Conservation (phyloP, 2,113 vertebrate species). For the Microtus richardsoni region DNA sequence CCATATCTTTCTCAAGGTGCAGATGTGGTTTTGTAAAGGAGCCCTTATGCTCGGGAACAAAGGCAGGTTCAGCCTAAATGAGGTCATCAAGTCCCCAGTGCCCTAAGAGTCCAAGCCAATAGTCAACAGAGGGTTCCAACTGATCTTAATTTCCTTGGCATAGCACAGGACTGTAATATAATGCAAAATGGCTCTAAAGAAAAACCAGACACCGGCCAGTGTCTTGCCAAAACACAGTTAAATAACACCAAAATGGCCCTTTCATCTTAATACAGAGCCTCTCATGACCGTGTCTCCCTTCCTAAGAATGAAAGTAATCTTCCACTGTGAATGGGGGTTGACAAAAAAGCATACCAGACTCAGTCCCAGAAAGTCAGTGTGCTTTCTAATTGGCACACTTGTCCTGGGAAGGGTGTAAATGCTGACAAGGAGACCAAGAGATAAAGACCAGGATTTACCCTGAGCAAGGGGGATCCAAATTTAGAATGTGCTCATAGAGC, state of each 20-base stretch:
- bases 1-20: conserved; percentile 58
- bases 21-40: conserved; percentile 62
- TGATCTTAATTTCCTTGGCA: conserved; percentile 79
- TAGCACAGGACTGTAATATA: conserved; percentile 77
- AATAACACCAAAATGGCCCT: conserved; percentile 76
- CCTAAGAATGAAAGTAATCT: conserved; percentile 73
- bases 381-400: conserved; percentile 41
- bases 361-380: neutral
- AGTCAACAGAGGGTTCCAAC: conserved; percentile 75
- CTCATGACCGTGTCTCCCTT: conserved; percentile 47
- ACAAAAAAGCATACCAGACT: conserved; percentile 55
- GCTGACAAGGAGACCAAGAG: conserved; percentile 54
- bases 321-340: conserved; percentile 68
- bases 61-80: conserved; percentile 78
- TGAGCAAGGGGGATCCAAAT: conserved; percentile 60
- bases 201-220: conserved; percentile 75
- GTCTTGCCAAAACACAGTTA: conserved; percentile 73
- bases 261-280: conserved; percentile 69
- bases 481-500: conserved; percentile 70
- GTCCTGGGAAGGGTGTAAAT: conserved; percentile 43
- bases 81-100: conserved; percentile 77
- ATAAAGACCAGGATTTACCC: conserved; percentile 69
- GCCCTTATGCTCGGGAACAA: conserved; percentile 68
- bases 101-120: conserved; percentile 74
- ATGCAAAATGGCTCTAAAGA: conserved; percentile 78